Evolutionary conservation across 1,140 invertebrate species (phyloP), one percentile per base, ranked within the genome.

Genomic region (Diprion similis): DNA sequence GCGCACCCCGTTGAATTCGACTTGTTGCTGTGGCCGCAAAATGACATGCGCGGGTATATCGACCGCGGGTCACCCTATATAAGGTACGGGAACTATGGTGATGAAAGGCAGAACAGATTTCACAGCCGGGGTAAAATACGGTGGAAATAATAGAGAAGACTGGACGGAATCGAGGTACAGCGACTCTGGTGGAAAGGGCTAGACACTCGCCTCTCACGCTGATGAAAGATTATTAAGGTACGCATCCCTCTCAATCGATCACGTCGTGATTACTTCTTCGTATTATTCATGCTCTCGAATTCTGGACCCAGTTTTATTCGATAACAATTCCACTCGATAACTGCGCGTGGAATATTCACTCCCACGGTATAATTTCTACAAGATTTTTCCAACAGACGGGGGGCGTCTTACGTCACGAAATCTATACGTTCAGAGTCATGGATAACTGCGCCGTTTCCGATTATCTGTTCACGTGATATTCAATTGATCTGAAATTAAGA

Each of bases 1-100:
- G 51, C 51, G 51, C 51, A 59, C 51, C 51, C 51, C 51, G 51
- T 59, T 59, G 51, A 59, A 59, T 59, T 59, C n/a, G 51, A 59
- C 51, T 59, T 59, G 51, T 59, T 59, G 51, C 51, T 59, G 51
- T 59, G 51, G 11, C 9, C 11, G 3, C n/a, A 6, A 9, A 59
- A 59, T 9, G 51, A 59, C 51, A 59, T 59, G 51, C 51, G 51
- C 51, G 0, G 9, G 9, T 15, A 59, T 59, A 59, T 59, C 51
- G 51, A 59, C 51, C 51, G 11, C n/a, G 51, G 4, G 4, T 59
- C 11, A 13, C 51, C n/a, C 51, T 59, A 59, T 59, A 59, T 59
- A 59, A 59, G 51, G 11, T 4, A 17, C 51, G 51, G 51, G n/a
- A 59, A 59, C 51, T 13, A 59, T 8, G 51, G 51, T 59, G 51